Base-by-base conservation (phyloP, 1,140 invertebrate species). In the Thaumetopoea pityocampa region DNA sequence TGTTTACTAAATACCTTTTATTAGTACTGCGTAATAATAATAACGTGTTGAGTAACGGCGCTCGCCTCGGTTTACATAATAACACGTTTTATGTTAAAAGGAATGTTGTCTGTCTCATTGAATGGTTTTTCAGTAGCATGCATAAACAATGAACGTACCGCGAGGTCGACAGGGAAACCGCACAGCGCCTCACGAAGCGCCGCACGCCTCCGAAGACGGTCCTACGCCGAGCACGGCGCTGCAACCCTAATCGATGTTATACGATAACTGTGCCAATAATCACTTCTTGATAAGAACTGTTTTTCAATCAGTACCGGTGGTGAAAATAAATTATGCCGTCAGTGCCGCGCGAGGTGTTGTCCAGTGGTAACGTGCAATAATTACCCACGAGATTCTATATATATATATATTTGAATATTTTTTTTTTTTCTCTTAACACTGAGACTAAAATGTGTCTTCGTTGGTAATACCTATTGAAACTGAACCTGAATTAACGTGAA, bases 251-350 rank as follows among this genome's bases (percentile, higher is more conserved):
- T 65, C 64, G 53, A 67, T 63, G 53, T 24, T 30, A 20, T 41
- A 29, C 41, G 57, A 62, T 68, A 64, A 60, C 38, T 49, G 59
- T 67, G 51, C n/a, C 41, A 60, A 63, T 68, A 62, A 70, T 73
- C 61, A 71, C 56, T 30, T 14, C n/a, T 26, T 40, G 72, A 77
- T 77, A 69, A 71, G 49, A 54, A 51, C 45, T 54, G 49, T 59
- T 28, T 42, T 45, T 37, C 16, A 18, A n/a, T n/a, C 58, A 50
- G 44, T 45, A 32, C 59, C 49, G 62, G 42, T 70, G 45, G 55
- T 49, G 52, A 45, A 41, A 55, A 49, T 44, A 47, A 53, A 50
- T 53, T 53, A n/a, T n/a, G n/a, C n/a, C 41, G 48, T 26, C 56
- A 71, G 66, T 71, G 35, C 38, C 44, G 46, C 36, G 44, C 36